Evolutionary conservation across 2,888 invertebrate species (phyloP).

Genomic region (Coleophora flavipennella): DNA sequence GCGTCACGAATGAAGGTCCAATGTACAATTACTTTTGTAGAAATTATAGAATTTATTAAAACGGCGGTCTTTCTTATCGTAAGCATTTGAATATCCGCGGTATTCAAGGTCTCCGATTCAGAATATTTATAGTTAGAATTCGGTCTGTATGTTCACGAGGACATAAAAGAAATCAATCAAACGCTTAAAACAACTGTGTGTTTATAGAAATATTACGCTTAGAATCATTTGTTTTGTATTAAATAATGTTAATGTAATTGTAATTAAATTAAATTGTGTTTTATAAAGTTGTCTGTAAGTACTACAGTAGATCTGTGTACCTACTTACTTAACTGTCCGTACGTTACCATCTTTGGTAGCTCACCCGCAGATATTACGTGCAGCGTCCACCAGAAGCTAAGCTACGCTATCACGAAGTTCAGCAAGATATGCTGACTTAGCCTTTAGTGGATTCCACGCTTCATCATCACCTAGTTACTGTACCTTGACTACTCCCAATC

Average conservation of each 20-base stretch:
- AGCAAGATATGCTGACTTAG: too few species aligned
- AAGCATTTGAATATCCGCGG: constrained; percentile 27
- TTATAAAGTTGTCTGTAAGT: constrained; percentile 51
- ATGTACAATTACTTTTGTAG: constrained; percentile 62
- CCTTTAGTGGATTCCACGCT: too few species aligned
- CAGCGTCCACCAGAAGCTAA: too few species aligned
- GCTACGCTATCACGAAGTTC: too few species aligned
- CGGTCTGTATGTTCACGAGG: constrained; percentile 33
- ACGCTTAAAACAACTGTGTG: constrained; percentile 65
- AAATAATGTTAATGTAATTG: constrained; percentile 38
- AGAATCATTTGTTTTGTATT: constrained; percentile 59
- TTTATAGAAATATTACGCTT: constrained; percentile 68
- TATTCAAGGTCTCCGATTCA: constrained; percentile 45
- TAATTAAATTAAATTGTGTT: constrained; percentile 56
- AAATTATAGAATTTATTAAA: constrained; percentile 47
- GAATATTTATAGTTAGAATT: constrained; percentile 26
- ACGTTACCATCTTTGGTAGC: constrained; percentile 54
- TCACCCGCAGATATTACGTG: constrained; percentile 22
- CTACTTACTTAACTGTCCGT: constrained; percentile 28
- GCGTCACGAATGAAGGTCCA: constrained; percentile 52
- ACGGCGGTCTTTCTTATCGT: constrained; percentile 29
- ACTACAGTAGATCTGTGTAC: constrained; percentile 68
- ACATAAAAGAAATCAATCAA: constrained; percentile 43
- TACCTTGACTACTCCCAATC: constrained; percentile 22
- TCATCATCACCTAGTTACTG: background rate